Evolutionary conservation across 1,140 invertebrate genomes (phyloP).

Genomic region (Dreissena rostriformis): DNA sequence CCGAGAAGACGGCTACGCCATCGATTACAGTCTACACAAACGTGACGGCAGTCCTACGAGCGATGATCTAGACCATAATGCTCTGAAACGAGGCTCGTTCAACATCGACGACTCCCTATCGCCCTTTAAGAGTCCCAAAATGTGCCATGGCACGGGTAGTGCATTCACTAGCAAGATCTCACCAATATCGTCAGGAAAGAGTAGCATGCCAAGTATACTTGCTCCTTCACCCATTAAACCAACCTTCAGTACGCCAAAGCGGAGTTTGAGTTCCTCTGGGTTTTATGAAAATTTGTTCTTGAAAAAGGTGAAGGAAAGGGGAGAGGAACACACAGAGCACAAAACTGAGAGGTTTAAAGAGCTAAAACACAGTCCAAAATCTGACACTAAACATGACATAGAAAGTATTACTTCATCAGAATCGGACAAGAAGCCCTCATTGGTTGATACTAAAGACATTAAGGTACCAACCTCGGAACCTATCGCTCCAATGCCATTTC

Average conservation of each 20-base stretch:
- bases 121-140: slow-evolving; percentile 60
- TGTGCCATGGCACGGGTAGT: slow-evolving; percentile 37
- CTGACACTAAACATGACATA: slow-evolving; percentile 39
- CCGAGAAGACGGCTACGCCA: slow-evolving; percentile 63
- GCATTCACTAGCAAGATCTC: slow-evolving; percentile 49
- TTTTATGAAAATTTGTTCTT: slow-evolving; percentile 71
- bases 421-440: slow-evolving; percentile 41
- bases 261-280: slow-evolving; percentile 39
- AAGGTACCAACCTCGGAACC: slow-evolving; percentile 44
- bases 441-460: slow-evolving; percentile 20
- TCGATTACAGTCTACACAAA: slow-evolving; percentile 86
- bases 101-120: slow-evolving; percentile 54
- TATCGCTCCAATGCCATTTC: slow-evolving; percentile 63
- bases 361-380: slow-evolving; percentile 32
- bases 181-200: slow-evolving; percentile 52
- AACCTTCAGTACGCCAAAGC: slow-evolving; percentile 62
- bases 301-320: slow-evolving; percentile 74
- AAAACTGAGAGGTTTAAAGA: slow-evolving; percentile 44
- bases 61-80: slow-evolving; percentile 72
- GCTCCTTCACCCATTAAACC: slow-evolving; percentile 54
- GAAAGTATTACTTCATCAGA: slow-evolving; percentile 29
- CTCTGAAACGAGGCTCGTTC: slow-evolving; percentile 51
- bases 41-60: slow-evolving; percentile 86
- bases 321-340: slow-evolving; percentile 56
- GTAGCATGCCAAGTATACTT: slow-evolving; percentile 49